Percentiles rank a stretch among this genome's conserved stretches.
Conservation (phyloP, 2,888 invertebrate species). For the Melangyna quadrimaculata region DNA sequence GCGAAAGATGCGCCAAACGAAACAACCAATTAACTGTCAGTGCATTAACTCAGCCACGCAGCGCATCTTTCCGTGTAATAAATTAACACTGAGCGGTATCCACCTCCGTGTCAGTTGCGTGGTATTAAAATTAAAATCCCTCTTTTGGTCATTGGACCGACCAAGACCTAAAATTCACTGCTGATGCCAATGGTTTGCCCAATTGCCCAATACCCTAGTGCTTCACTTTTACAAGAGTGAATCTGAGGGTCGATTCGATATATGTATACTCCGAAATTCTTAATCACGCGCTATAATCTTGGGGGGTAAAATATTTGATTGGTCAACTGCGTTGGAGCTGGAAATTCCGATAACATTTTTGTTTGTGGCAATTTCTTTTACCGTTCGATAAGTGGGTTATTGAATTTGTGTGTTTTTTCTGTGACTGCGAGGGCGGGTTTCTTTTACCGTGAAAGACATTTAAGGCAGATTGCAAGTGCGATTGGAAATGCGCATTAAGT, state of each 20-base stretch:
- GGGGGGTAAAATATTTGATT: constrained; percentile 60
- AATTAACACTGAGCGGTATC: constrained; percentile 67
- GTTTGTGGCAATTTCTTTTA: constrained; percentile 49
- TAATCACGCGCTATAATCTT: constrained; percentile 53
- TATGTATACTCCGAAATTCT: constrained; percentile 10
- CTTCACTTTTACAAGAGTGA: constrained; percentile 46
- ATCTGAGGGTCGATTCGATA: constrained; percentile 35
- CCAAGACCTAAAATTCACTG: constrained; percentile 21
- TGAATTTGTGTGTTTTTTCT: constrained; percentile 64
- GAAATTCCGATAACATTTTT: constrained; percentile 53
- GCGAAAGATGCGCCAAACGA: constrained; percentile 50
- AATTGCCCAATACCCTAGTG: constrained; percentile 66
- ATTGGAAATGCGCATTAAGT: constrained; percentile 56
- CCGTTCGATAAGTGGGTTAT: constrained; percentile 67
- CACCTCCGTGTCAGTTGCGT: constrained; percentile 56
- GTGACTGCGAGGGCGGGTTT: constrained; percentile 46
- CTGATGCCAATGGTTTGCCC: constrained; percentile 55
- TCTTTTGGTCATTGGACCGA: constrained; percentile 25
- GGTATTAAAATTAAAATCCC: constrained; percentile 37
- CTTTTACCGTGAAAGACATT: constrained; percentile 30
- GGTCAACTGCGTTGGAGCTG: constrained; percentile 35
- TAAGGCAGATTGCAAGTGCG: constrained; percentile 40
- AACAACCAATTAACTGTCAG: constrained; percentile 65
- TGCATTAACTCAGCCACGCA: constrained; percentile 62
- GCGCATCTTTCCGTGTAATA: constrained; percentile 69